Evolutionary conservation across 2,888 invertebrate genomes (phyloP), one percentile per base, ranked within the genome.

Genomic region (Morinoia aosen): DNA sequence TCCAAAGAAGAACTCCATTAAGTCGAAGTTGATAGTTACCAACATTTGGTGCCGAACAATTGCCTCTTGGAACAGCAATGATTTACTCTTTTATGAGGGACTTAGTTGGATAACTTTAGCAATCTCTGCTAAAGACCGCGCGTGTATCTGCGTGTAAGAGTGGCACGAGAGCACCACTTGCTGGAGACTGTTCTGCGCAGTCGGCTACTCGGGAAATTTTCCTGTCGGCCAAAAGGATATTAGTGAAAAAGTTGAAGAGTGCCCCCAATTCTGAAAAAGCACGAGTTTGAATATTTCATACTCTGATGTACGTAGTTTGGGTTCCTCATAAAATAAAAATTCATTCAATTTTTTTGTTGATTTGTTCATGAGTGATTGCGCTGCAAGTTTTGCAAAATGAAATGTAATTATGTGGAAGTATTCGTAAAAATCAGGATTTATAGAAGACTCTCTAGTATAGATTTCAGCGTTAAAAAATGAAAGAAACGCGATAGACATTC

Each of bases 91-190:
- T 93, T 93, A 93, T 93, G 93, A 57, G 56, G 58, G 58, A 57
- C 93, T 93, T 93, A 93, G 93, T 93, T 93, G 93, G 93, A 57
- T 93, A 93, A 93, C 93, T 93, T 93, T 93, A 93, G 93, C 93
- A 93, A 93, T 93, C 93, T 33, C 57, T 93, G 93, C 93, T 93
- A 93, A 93, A 93, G 93, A 57, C 93, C 90, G 57, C 33, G 93
- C 39, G 57, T 57, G 93, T 93, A 93, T 56, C 93, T 57, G 57
- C 93, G 93, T 90, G 90, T 90, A 90, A 40, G 48, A 90, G 90
- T 57, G 93, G 25, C 93, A 48, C 4, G 58, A 93, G 25, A 93
- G 33, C 58, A 93, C 19, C 93, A 93, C 93, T 93, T 57, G 56
- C 58, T 93, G 93, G 93, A 93, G 57, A 93, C 90, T 10, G 76